A percentile compares a stretch with the other conserved stretches of the same genome.
Evolutionary conservation across 2,888 invertebrate species (phyloP).

Genomic region (Elgonia sp.): DNA sequence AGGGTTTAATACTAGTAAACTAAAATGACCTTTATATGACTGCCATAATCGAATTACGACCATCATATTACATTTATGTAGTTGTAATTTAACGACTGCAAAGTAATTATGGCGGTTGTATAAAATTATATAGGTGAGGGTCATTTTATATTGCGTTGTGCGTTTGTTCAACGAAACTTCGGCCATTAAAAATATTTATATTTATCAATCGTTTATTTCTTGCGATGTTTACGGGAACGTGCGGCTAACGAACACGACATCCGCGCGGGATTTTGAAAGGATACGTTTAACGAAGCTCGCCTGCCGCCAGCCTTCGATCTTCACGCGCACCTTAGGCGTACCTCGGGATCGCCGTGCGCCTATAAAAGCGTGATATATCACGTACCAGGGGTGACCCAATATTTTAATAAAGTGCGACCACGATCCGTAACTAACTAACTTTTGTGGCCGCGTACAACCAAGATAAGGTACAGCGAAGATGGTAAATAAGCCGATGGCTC

Average conservation of each 20-base stretch:
- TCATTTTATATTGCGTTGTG: neutral
- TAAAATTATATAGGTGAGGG: neutral
- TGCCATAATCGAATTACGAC: neutral
- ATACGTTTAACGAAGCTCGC: conserved; percentile 83
- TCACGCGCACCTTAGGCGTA: conserved; percentile 61
- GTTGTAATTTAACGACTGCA: conserved; percentile 4
- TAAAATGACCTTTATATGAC: neutral
- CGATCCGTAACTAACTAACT: conserved; percentile 84
- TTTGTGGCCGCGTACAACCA: conserved; percentile 72
- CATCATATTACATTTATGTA: conserved; percentile 3
- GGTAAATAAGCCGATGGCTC: conserved; percentile 50
- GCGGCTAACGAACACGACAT: conserved; percentile 85
- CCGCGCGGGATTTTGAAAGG: conserved; percentile 82
- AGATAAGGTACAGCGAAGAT: conserved; percentile 69
- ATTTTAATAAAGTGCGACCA: conserved; percentile 85
- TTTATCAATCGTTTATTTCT: conserved; percentile 81
- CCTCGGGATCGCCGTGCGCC: conserved; percentile 45
- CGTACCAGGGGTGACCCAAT: conserved; percentile 83
- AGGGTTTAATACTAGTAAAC: no score
- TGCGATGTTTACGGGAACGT: conserved; percentile 81
- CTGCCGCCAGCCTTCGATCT: conserved; percentile 59
- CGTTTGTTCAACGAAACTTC: conserved; percentile 3
- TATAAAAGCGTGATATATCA: conserved; percentile 78
- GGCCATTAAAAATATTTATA: neutral
- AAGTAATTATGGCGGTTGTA: neutral